Evolutionary conservation across 1,140 invertebrate species (phyloP), one percentile per base, ranked within the genome.

Genomic region (Drosophila bocki): DNA sequence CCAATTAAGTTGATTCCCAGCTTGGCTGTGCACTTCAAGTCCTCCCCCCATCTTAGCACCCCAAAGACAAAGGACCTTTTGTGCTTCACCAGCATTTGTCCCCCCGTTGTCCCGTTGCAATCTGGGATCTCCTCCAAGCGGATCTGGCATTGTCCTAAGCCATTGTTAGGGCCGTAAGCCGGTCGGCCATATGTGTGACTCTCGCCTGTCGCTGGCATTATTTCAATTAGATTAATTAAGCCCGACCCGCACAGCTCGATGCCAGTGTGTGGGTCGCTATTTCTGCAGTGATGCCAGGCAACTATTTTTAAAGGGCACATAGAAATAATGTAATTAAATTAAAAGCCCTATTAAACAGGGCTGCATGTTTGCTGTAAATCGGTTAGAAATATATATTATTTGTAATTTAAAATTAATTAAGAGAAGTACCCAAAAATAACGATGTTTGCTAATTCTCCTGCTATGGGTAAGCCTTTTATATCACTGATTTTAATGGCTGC

Each of bases 211-310:
- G 56, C 19, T 78, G 59, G 26, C 75, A 78, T 78, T 50, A 47
- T 47, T 75, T 78, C 58, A 60, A 84, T 84, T 68, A 56, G 60
- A 83, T 83, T 83, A 71, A 71, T 83, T 71, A 71, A 48, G 50
- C 48, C 37, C 41, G 41, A 45, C 44, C 68, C 56, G 57, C 51
- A 54, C 51, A 37, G 37, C 50, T 56, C 17, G 19, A 51, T 50
- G 33, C n/a, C 39, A 19, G 42, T 22, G 41, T 42, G 17, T 8
- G 26, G 32, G 33, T n/a, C n/a, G 62, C 19, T 26, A 47, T 45
- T 37, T 45, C 3, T 13, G 9, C 41, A 45, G 41, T 37, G 32
- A 35, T 65, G 63, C 32, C 59, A 42, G 32, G 13, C 32, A 41
- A 26, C 15, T 42, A 59, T 17, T 42, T 42, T 44, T 48, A 29